phyloP scores from a whole-genome alignment of 2,797 vertebrate species.

The Siniperca scherzeri region DNA sequence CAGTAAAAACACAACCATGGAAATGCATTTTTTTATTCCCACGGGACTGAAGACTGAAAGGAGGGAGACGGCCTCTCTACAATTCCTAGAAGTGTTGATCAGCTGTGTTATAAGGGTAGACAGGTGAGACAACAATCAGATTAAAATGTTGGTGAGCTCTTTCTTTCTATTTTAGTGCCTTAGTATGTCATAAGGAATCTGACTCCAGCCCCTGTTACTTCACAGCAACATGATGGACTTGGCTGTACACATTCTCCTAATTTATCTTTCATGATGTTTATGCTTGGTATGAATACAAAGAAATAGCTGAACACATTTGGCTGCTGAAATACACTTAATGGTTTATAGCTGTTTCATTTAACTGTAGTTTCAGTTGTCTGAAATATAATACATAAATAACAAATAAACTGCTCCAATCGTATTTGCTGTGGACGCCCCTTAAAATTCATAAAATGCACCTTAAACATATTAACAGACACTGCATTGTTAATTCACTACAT shows the following conservation, averaged over 20 bases:
- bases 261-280: not conserved
- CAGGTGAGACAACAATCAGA: not conserved
- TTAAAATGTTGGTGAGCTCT: not conserved
- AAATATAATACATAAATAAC: too few relatives aligned
- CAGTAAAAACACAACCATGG: conserved; percentile 12
- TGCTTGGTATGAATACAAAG: not conserved
- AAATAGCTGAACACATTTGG: not conserved
- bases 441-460: not conserved
- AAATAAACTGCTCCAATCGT: not conserved
- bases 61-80: not conserved
- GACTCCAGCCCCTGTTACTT: not conserved
- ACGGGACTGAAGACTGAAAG: not conserved
- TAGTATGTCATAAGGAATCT: not conserved
- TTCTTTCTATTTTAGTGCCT: conserved; percentile 8
- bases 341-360: not conserved
- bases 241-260: not conserved
- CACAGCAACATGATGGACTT: not conserved
- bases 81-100: not conserved
- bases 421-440: accelerated
- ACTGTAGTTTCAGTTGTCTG: not conserved
- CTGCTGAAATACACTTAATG: not conserved
- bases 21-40: not conserved
- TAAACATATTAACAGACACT: not conserved
- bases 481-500: not conserved
- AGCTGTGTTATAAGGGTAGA: not conserved